Conservation (phyloP, 2,113 vertebrate species). For the Nyctereutes procyonoides region DNA sequence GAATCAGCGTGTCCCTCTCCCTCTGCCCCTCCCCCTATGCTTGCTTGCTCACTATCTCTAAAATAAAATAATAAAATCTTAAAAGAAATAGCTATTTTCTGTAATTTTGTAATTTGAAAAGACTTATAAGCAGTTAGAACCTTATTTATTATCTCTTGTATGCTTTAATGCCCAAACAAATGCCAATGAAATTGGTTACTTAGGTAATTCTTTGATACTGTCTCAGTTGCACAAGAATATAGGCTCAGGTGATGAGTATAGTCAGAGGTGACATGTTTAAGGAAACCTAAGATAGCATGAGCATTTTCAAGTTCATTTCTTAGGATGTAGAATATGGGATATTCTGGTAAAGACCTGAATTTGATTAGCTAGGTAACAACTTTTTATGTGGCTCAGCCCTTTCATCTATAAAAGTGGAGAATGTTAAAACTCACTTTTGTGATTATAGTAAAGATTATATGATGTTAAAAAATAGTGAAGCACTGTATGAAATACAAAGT, state of each 20-base stretch:
- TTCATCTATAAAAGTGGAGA: neutral
- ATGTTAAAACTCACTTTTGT: neutral
- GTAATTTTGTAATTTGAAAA: slow-evolving; percentile 22
- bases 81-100: neutral
- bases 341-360: neutral
- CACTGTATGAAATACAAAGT: neutral
- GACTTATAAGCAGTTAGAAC: neutral
- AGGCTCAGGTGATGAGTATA: neutral
- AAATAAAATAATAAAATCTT: neutral
- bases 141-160: neutral
- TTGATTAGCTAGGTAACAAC: neutral
- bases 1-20: neutral
- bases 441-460: neutral
- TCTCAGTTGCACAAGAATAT: neutral
- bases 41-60: neutral
- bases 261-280: neutral
- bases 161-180: neutral
- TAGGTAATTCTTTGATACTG: neutral
- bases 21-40: neutral
- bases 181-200: neutral
- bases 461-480: neutral
- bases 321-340: neutral
- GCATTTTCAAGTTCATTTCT: slow-evolving; percentile 25
- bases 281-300: neutral
- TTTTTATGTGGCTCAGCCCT: neutral